Percentiles rank a stretch among this genome's conserved stretches.
Evolutionary conservation across 1,140 invertebrate genomes (phyloP).

Genomic region (Drosophila gunungcola): DNA sequence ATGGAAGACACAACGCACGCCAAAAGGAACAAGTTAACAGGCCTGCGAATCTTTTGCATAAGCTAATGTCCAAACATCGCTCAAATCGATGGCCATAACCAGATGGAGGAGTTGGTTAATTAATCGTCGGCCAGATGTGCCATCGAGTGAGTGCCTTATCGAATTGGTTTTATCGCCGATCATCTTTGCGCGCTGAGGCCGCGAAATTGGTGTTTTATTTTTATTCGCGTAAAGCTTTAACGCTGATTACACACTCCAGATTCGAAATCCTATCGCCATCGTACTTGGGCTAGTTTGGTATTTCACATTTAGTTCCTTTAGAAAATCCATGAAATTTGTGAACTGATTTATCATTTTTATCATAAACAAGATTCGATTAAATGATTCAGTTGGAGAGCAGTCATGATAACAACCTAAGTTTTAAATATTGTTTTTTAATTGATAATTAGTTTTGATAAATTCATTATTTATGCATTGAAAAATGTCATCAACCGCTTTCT

Average conservation of each 20-base stretch:
- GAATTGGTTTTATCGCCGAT: constrained; percentile 1
- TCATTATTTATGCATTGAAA: too few relatives aligned
- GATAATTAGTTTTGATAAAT: too few relatives aligned
- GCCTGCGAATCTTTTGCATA: constrained; percentile 31
- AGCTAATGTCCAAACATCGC: constrained; percentile 16
- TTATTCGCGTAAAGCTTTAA: constrained; percentile 8
- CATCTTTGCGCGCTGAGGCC: not conserved
- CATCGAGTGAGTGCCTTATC: constrained; percentile 1
- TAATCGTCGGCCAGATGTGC: constrained; percentile 19
- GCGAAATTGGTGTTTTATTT: not conserved
- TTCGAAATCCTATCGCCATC: not conserved
- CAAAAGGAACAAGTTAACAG: constrained; percentile 27
- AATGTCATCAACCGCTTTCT: not conserved
- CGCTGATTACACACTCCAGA: constrained; percentile 36
- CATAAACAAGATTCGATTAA: too few relatives aligned
- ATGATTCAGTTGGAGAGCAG: too few relatives aligned
- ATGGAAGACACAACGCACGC: constrained; percentile 1
- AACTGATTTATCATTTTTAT: too few relatives aligned
- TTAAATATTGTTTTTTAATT: too few relatives aligned
- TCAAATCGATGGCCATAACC: constrained; percentile 29
- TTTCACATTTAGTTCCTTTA: not conserved
- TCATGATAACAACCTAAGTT: too few relatives aligned
- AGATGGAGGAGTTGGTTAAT: constrained; percentile 9
- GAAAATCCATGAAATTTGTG: too few relatives aligned
- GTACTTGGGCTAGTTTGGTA: constrained; percentile 31